These are phyloP conservation scores for Philaethria dido DNA, from an alignment of 2,888 invertebrate species.

Conservation along the genomic window DNA sequence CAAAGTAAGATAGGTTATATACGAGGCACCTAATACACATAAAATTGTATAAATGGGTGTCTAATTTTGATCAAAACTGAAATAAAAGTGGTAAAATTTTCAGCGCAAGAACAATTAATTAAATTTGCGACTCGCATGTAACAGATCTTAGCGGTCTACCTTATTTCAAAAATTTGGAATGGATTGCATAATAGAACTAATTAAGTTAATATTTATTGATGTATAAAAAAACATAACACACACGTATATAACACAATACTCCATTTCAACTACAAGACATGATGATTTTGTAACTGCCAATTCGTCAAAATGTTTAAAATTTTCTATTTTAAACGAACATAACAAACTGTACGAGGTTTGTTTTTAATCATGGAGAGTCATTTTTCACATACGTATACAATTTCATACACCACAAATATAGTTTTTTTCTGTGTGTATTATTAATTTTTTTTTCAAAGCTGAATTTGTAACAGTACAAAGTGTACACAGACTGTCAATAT, in stretches of 20 bases:
- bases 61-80: too few species aligned
- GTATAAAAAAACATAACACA: too few species aligned
- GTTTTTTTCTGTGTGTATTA: background rate
- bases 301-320: background rate
- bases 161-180: too few species aligned
- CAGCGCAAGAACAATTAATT: too few species aligned
- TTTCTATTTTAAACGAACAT: slow-evolving; percentile 1
- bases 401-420: background rate
- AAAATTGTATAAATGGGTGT: too few species aligned
- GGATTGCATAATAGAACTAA: too few species aligned
- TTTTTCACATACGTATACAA: background rate
- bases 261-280: background rate
- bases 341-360: background rate
- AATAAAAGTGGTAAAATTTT: too few species aligned
- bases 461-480: background rate
- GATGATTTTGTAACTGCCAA: background rate
- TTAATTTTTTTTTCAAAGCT: background rate
- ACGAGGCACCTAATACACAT: too few species aligned
- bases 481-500: slow-evolving; percentile 36
- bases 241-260: too few species aligned
- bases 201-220: too few species aligned
- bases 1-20: background rate
- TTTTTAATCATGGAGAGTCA: slow-evolving; percentile 7
- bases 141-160: too few species aligned
- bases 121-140: too few species aligned